phyloP scores from a whole-genome alignment of 2,113 vertebrate species.

The Mohoua ochrocephala region DNA sequence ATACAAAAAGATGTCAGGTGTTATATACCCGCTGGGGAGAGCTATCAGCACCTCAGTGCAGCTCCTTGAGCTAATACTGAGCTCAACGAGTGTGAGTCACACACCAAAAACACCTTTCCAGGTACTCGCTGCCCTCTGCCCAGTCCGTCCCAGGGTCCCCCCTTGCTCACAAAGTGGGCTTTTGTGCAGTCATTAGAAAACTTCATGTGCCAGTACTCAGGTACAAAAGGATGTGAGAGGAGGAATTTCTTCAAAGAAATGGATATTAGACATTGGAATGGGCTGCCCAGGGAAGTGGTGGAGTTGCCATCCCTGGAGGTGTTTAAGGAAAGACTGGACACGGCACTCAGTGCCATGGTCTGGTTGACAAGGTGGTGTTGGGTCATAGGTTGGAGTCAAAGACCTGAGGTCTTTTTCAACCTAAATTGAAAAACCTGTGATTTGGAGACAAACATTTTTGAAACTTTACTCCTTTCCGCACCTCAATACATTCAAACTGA shows the following conservation, averaged over 20 bases:
- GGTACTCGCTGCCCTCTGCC: neutral
- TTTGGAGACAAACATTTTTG: neutral
- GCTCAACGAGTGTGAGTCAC: neutral
- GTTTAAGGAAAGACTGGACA: neutral
- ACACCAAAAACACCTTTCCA: neutral
- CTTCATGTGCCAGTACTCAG: fast-evolving
- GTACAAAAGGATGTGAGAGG: neutral
- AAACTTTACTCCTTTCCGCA: neutral
- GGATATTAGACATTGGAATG: neutral
- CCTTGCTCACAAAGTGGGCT: neutral
- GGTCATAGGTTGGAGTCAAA: neutral
- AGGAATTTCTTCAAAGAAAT: neutral
- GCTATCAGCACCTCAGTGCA: neutral
- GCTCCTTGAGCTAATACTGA: neutral
- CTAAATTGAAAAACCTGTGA: too few species aligned
- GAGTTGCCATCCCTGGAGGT: neutral
- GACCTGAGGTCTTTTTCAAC: neutral
- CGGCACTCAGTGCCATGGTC: too few species aligned
- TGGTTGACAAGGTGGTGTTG: neutral
- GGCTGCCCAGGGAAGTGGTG: neutral
- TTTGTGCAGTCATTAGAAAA: neutral
- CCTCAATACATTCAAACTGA: neutral
- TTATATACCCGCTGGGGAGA: neutral
- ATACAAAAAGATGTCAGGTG: neutral
- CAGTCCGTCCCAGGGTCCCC: neutral